These are phyloP conservation scores for Diloba caeruleocephala DNA, from an alignment of 2,888 invertebrate genomes.

Conservation along the genomic window DNA sequence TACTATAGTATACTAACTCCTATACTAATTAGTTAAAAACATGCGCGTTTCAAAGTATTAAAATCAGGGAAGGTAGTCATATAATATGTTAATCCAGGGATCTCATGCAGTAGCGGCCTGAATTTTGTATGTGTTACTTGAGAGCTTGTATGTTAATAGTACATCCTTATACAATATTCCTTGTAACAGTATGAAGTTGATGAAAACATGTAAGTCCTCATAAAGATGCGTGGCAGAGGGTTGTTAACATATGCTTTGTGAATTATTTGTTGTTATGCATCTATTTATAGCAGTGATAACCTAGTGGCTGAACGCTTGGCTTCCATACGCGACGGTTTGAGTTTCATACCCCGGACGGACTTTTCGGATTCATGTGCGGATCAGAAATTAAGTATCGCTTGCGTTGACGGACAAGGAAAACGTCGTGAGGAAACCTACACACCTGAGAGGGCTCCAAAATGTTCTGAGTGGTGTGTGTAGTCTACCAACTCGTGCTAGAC, in stretches of 20 bases:
- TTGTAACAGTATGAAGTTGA: conserved; percentile 33
- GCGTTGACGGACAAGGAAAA: too few species aligned
- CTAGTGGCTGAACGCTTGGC: too few species aligned
- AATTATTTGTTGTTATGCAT: conserved; percentile 7
- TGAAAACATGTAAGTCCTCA: conserved; percentile 20
- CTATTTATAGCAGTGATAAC: too few species aligned
- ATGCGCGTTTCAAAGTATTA: background rate
- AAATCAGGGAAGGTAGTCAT: background rate
- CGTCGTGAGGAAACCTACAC: too few species aligned
- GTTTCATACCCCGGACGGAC: too few species aligned
- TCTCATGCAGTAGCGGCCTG: conserved; percentile 12
- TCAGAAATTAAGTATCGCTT: too few species aligned
- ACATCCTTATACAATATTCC: conserved; percentile 42
- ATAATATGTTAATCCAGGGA: conserved; percentile 11
- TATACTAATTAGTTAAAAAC: background rate
- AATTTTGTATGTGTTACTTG: conserved; percentile 26
- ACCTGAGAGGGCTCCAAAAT: too few species aligned
- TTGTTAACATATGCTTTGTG: conserved; percentile 12
- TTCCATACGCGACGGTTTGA: too few species aligned
- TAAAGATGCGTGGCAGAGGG: conserved; percentile 5
- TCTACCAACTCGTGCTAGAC: too few species aligned
- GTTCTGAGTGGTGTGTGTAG: too few species aligned
- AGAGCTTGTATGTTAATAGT: conserved; percentile 30
- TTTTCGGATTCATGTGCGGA: too few species aligned
- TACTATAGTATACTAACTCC: too few species aligned